Evolutionary conservation across 2,113 vertebrate genomes (phyloP).

Genomic region (Anguilla rostrata): DNA sequence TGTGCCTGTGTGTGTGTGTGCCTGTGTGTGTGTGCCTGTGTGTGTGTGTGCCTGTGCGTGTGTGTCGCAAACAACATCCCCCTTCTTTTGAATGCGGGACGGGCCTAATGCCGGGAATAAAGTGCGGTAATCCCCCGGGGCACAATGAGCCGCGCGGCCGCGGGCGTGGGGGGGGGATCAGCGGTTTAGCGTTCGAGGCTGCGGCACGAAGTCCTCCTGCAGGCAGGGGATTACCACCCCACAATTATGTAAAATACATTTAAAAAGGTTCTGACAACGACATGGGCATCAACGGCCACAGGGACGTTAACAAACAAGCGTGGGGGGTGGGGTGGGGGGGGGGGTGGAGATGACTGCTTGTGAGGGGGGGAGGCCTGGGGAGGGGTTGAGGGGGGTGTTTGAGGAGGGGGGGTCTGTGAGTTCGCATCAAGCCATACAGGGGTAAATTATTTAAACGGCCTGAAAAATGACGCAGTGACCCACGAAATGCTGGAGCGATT

Average conservation of each 20-base stretch:
- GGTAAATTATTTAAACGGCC: slow-evolving; percentile 33
- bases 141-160: neutral
- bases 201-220: neutral
- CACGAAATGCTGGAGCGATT: slow-evolving; percentile 67
- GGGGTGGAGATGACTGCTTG: too few relatives aligned
- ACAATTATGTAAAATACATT: slow-evolving; percentile 29
- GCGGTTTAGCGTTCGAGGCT: neutral
- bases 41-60: too few relatives aligned
- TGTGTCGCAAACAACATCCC: neutral
- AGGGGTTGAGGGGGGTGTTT: neutral
- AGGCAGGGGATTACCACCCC: neutral
- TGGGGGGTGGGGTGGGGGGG: too few relatives aligned
- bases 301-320: slow-evolving; percentile 7
- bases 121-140: slow-evolving; percentile 15
- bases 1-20: too few relatives aligned
- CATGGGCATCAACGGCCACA: slow-evolving; percentile 17
- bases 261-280: slow-evolving; percentile 17
- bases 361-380: neutral
- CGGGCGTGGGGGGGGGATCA: neutral
- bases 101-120: slow-evolving; percentile 11
- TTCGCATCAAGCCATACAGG: slow-evolving; percentile 22
- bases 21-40: too few relatives aligned
- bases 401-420: neutral
- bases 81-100: neutral
- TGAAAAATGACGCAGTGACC: slow-evolving; percentile 63